Percentiles rank a stretch among this genome's conserved stretches.
These are phyloP conservation scores for Salvelinus namaycush DNA, from an alignment of 2,113 vertebrate species.

Conservation along the genomic window DNA sequence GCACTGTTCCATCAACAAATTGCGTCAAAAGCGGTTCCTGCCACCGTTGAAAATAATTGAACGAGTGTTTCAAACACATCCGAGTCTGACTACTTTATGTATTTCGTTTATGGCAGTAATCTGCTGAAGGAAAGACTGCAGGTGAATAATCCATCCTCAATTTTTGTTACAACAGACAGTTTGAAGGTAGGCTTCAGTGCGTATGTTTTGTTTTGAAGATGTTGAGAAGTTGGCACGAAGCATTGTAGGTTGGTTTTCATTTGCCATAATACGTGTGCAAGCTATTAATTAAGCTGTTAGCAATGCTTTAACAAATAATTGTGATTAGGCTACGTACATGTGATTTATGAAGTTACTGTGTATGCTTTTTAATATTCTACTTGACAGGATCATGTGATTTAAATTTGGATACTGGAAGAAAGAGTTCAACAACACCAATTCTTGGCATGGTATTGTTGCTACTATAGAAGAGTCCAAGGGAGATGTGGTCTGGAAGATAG, in stretches of 20 bases:
- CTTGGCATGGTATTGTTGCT: slow-evolving; percentile 80
- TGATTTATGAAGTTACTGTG: not conserved
- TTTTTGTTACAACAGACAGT: not conserved
- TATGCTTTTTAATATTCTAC: slow-evolving; percentile 45
- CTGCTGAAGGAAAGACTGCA: slow-evolving; percentile 21
- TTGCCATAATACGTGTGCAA: no score
- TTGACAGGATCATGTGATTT: slow-evolving; percentile 80
- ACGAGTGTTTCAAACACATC: not conserved
- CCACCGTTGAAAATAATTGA: not conserved
- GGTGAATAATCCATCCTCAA: slow-evolving; percentile 16
- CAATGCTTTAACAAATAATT: no score
- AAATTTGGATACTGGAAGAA: slow-evolving; percentile 74
- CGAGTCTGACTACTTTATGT: not conserved
- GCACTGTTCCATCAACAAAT: not conserved
- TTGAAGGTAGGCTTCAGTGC: slow-evolving; percentile 9
- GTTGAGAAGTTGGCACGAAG: no score
- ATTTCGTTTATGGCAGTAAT: slow-evolving; percentile 31
- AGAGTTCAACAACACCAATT: slow-evolving; percentile 60
- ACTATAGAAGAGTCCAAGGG: slow-evolving; percentile 76
- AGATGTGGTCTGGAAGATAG: slow-evolving; percentile 81
- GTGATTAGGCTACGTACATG: no score
- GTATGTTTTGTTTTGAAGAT: no score
- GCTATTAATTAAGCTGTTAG: no score
- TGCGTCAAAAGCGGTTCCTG: not conserved
- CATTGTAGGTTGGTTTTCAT: no score